These are phyloP conservation scores for Trissolcus basalis DNA, from an alignment of 1,140 invertebrate genomes.

Conservation along the genomic window DNA sequence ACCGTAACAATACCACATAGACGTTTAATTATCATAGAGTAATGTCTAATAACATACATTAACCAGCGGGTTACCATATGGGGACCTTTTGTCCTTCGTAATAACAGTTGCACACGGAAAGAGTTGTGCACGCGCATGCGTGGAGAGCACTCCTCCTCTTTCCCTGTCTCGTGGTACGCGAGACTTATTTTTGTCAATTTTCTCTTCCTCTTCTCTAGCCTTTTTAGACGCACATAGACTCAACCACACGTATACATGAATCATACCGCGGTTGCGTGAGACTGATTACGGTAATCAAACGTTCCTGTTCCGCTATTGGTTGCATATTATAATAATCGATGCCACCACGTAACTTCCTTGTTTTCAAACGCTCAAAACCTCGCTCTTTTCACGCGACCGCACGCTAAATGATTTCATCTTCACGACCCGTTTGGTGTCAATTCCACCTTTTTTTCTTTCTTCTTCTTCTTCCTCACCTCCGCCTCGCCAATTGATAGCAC, in stretches of 20 bases:
- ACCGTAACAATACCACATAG: conserved; percentile 75
- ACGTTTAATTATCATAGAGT: conserved; percentile 77
- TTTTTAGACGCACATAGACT: conserved; percentile 51
- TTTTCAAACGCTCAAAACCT: conserved; percentile 60
- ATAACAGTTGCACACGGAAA: conserved; percentile 73
- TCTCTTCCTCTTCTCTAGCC: conserved; percentile 56
- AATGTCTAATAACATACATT: conserved; percentile 77
- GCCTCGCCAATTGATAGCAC: conserved; percentile 25
- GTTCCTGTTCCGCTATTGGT: conserved; percentile 71
- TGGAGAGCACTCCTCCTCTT: conserved; percentile 65
- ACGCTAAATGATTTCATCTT: conserved; percentile 60
- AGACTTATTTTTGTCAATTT: conserved; percentile 62
- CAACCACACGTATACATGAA: conserved; percentile 59
- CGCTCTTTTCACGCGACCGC: conserved; percentile 60
- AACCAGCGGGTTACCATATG: conserved; percentile 74
- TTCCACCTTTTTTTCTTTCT: conserved; percentile 5
- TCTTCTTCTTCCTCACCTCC: too few species aligned
- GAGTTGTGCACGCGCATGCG: conserved; percentile 73
- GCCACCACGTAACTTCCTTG: conserved; percentile 66
- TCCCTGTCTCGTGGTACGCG: conserved; percentile 60
- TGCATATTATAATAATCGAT: conserved; percentile 74
- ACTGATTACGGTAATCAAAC: conserved; percentile 72
- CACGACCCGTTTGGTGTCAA: conserved; percentile 48
- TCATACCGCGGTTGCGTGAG: conserved; percentile 69
- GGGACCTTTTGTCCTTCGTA: conserved; percentile 72